Evolutionary conservation across 2,113 vertebrate genomes (phyloP).

Genomic region (Engraulis encrasicolus): DNA sequence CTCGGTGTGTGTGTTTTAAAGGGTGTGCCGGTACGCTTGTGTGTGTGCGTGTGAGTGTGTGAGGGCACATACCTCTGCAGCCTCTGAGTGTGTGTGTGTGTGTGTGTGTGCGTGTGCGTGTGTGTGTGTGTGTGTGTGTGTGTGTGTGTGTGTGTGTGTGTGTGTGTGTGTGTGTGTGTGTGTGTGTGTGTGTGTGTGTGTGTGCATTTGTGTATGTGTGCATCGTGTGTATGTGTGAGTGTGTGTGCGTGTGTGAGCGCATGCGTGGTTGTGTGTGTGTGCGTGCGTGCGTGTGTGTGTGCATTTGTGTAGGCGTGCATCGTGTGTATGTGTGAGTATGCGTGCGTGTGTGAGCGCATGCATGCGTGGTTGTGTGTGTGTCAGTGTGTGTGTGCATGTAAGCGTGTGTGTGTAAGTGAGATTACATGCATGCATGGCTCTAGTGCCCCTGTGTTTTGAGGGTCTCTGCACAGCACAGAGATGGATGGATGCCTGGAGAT

Average conservation of each 20-base stretch:
- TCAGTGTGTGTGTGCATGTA: not conserved
- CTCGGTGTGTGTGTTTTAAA: not conserved
- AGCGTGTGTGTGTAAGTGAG: not conserved
- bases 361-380: not conserved
- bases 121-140: not conserved
- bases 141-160: not conserved
- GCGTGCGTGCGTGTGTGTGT: not conserved
- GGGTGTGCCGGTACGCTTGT: too few species aligned
- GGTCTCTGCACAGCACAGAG: not conserved
- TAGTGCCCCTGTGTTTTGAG: not conserved
- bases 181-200: not conserved
- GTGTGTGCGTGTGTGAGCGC: too few species aligned
- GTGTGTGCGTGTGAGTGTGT: not conserved
- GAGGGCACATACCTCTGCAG: too few species aligned
- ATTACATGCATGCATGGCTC: slow-evolving; percentile 1
- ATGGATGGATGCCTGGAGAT: not conserved
- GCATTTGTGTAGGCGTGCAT: not conserved
- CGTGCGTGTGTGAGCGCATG: not conserved
- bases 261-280: not conserved
- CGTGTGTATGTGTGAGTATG: too few species aligned
- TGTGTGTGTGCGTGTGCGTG: too few species aligned
- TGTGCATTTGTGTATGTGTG: not conserved
- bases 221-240: too few species aligned
- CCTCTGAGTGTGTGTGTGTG: not conserved
- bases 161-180: not conserved